These are phyloP conservation scores for Nasua narica DNA, from an alignment of 2,797 vertebrate genomes.

Conservation along the genomic window DNA sequence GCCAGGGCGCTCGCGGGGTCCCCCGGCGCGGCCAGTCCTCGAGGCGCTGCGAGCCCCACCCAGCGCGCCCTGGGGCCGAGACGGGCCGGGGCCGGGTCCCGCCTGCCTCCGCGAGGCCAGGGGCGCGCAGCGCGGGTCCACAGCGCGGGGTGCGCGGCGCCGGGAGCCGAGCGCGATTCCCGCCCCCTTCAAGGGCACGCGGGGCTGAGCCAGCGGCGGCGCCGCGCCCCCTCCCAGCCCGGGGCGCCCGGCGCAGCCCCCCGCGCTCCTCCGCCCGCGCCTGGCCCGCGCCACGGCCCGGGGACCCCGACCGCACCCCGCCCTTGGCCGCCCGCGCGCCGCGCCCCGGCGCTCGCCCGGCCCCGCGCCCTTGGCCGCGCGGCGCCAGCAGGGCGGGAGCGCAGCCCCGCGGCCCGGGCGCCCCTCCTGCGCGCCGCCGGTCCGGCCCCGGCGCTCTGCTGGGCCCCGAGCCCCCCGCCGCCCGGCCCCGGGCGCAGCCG, in stretches of 20 bases:
- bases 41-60: conserved; percentile 15
- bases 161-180: conserved; percentile 59
- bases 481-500: conserved; percentile 36
- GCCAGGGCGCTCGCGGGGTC: background rate
- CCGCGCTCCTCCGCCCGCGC: background rate
- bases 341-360: conserved; percentile 2
- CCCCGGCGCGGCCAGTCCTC: background rate
- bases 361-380: conserved; percentile 32
- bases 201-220: conserved; percentile 59
- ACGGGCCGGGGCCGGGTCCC: background rate
- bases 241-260: background rate
- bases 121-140: background rate
- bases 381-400: conserved; percentile 14
- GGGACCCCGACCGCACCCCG: conserved; percentile 22
- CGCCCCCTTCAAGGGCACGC: conserved; percentile 76
- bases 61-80: background rate
- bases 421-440: background rate
- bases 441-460: background rate
- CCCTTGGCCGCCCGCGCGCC: conserved; percentile 31
- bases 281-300: background rate
- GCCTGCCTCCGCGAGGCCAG: background rate
- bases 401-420: background rate
- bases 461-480: background rate
- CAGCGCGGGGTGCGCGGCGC: background rate
- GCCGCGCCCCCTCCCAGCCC: conserved; percentile 57